Evolutionary conservation across 2,113 vertebrate genomes (phyloP).

Genomic region (Rhinogobius similis): DNA sequence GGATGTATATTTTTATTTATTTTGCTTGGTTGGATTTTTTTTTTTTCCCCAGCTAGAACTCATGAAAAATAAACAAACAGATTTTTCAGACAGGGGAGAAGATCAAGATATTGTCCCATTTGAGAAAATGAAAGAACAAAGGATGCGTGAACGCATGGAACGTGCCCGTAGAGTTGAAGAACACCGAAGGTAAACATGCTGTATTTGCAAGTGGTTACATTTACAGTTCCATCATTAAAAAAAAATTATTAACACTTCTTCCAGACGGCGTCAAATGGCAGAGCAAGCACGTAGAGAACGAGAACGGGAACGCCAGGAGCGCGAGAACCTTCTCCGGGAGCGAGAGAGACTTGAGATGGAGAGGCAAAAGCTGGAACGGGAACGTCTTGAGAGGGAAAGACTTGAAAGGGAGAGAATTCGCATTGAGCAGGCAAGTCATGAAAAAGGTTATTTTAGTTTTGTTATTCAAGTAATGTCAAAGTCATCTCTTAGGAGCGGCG

Average conservation of each 20-base stretch:
- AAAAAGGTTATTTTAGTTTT: not conserved
- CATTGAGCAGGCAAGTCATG: slow-evolving; percentile 89
- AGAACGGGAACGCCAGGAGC: slow-evolving; percentile 91
- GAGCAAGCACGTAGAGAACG: slow-evolving; percentile 87
- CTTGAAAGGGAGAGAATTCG: slow-evolving; percentile 94
- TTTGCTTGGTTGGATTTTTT: not conserved
- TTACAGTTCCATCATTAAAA: too few relatives aligned
- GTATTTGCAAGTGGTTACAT: not conserved
- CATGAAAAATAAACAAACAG: slow-evolving; percentile 84
- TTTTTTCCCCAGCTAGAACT: slow-evolving; percentile 67
- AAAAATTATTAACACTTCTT: not conserved
- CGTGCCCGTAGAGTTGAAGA: slow-evolving; percentile 88
- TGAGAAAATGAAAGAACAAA: slow-evolving; percentile 97
- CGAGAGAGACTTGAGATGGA: slow-evolving; percentile 94
- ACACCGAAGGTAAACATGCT: slow-evolving; percentile 83
- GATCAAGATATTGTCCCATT: slow-evolving; percentile 91
- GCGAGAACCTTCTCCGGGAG: slow-evolving; percentile 91
- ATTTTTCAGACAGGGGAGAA: slow-evolving; percentile 82
- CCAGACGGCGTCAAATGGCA: slow-evolving; percentile 89
- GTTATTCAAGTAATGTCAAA: not conserved
- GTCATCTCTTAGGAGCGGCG: slow-evolving; percentile 85
- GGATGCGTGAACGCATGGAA: slow-evolving; percentile 89
- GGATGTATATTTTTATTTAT: not conserved
- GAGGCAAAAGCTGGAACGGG: slow-evolving; percentile 93
- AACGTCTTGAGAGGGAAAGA: slow-evolving; percentile 94